Evolutionary conservation across 2,888 invertebrate genomes (phyloP), one percentile per base, ranked within the genome.

Genomic region (Eupelmus urozonus): DNA sequence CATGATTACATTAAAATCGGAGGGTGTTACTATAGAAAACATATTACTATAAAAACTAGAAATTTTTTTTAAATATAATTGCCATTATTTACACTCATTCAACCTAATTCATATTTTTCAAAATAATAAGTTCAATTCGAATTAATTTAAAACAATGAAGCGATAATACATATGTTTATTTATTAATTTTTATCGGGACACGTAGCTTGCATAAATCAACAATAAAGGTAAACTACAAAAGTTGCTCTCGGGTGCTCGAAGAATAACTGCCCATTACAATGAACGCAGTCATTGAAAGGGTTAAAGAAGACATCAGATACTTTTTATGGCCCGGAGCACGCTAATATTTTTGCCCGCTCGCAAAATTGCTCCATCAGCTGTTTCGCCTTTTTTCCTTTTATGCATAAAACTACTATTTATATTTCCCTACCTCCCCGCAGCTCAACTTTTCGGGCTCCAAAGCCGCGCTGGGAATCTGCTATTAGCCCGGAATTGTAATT

Each of bases 331-430:
- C 25, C 57, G 53, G 66, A 20, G 66, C 71, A 77, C 77, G 77
- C 77, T 60, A 77, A 77, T 77, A 72, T 66, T 59, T 72, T 53
- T n/a, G n/a, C n/a, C n/a, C n/a, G n/a, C n/a, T n/a, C n/a, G n/a
- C n/a, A n/a, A n/a, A n/a, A n/a, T n/a, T n/a, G n/a, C n/a, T n/a
- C n/a, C n/a, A n/a, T n/a, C n/a, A n/a, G n/a, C n/a, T n/a, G n/a
- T n/a, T n/a, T n/a, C n/a, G n/a, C n/a, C n/a, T 25, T 27, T 4
- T 11, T 74, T 18, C 55, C 49, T 25, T 42, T 29, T 25, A 4
- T 20, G 20, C 53, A 16, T 63, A 23, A 1, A 59, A 51, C 59
- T 49, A 45, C 42, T 11, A 62, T 62, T 72, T 62, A 0, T 62
- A 34, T 51, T 27, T 34, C 40, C 34, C 4, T 25, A 25, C 23